phyloP scores from a whole-genome alignment of 2,797 vertebrate genomes.

The Perodicticus potto region DNA sequence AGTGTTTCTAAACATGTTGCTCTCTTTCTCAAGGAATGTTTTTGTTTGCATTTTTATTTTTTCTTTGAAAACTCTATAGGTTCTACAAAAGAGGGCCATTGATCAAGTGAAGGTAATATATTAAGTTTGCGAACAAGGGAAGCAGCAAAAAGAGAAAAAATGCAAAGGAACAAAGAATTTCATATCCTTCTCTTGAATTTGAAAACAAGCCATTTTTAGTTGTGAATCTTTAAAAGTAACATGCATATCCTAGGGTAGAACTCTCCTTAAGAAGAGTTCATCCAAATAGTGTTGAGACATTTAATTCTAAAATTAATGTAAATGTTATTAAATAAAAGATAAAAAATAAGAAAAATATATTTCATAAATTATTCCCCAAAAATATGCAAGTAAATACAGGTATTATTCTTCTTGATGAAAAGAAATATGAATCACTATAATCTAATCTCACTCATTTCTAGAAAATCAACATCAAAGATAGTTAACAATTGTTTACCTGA shows the following conservation, averaged over 20 bases:
- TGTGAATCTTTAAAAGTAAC: not conserved
- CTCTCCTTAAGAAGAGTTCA: not conserved
- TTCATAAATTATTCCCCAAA: not conserved
- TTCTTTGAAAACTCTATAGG: not conserved
- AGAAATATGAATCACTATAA: not conserved
- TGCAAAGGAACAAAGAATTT: not conserved
- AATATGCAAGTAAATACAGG: not conserved
- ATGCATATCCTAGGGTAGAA: not conserved
- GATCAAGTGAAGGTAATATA: not conserved
- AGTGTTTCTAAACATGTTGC: not conserved
- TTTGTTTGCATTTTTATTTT: conserved; percentile 5
- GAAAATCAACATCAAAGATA: not conserved
- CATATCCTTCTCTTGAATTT: not conserved
- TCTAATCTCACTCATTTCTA: not conserved
- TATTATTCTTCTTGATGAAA: not conserved
- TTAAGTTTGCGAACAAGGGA: not conserved
- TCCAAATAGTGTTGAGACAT: not conserved
- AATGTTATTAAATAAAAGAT: not conserved
- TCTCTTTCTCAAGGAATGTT: not conserved
- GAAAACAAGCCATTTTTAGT: conserved; percentile 30
- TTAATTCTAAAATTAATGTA: not conserved
- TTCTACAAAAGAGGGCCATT: not conserved
- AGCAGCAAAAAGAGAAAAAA: not conserved
- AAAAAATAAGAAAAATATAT: not conserved
- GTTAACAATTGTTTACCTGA: not conserved